Evolutionary conservation across 2,113 vertebrate genomes (phyloP).

Genomic region (Eulacestoma nigropectus): DNA sequence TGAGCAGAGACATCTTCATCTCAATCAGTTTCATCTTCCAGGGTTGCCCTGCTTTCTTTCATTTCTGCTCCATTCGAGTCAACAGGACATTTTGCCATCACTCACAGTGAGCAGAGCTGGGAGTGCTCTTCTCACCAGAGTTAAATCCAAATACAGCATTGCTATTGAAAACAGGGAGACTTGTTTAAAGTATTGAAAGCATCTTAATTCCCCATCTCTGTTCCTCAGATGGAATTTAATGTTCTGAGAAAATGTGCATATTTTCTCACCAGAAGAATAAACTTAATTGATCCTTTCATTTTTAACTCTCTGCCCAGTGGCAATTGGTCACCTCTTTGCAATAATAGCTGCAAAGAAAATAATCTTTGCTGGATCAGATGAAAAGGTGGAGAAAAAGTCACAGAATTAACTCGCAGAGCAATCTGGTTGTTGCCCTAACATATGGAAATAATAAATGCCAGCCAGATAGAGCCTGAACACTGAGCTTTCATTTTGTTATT

Average conservation of each 20-base stretch:
- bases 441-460: conserved; percentile 65
- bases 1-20: not conserved
- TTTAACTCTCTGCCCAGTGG: conserved; percentile 15
- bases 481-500: conserved; percentile 55
- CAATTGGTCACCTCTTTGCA: conserved; percentile 29
- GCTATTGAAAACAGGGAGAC: not conserved
- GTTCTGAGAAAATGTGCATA: not conserved
- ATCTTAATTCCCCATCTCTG: not conserved
- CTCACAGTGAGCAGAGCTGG: not conserved
- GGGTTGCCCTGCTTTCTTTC: not conserved
- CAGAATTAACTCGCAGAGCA: conserved; percentile 46
- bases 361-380: conserved; percentile 37
- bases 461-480: conserved; percentile 48
- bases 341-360: conserved; percentile 51
- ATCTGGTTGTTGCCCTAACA: conserved; percentile 54
- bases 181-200: not conserved
- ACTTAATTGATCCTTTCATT: conserved; percentile 45
- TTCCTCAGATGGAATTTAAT: not conserved
- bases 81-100: not conserved
- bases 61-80: not conserved
- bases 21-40: not conserved
- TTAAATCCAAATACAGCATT: not conserved
- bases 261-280: conserved; percentile 35
- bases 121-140: not conserved
- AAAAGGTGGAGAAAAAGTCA: conserved; percentile 48